These are phyloP conservation scores for Argya squamiceps DNA, from an alignment of 2,797 vertebrate species.

Conservation along the genomic window DNA sequence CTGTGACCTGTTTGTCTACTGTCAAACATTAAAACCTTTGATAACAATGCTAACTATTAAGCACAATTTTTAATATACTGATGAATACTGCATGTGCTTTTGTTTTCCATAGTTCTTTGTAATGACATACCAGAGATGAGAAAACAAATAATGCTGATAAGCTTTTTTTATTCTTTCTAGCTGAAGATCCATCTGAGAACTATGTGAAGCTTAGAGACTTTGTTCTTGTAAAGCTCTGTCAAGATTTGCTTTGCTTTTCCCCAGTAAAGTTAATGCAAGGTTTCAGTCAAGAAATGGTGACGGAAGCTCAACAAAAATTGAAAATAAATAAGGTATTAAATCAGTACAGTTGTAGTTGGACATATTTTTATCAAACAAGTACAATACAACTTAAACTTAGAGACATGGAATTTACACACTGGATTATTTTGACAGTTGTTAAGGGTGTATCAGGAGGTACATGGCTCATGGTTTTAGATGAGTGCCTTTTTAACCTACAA, in stretches of 20 bases:
- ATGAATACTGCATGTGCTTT: not conserved
- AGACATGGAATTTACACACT: not conserved
- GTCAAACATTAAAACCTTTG: not conserved
- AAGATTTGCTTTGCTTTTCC: slow-evolving; percentile 87
- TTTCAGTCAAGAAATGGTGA: slow-evolving; percentile 90
- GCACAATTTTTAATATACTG: not conserved
- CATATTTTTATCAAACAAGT: not conserved
- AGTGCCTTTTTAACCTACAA: not conserved
- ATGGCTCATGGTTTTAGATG: not conserved
- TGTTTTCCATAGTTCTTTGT: not conserved
- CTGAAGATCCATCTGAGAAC: slow-evolving; percentile 96
- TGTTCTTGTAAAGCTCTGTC: slow-evolving; percentile 92
- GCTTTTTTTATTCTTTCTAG: slow-evolving; percentile 67
- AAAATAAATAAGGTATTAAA: slow-evolving; percentile 97
- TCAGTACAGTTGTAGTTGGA: not conserved
- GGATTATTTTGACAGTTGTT: not conserved
- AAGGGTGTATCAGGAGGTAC: not conserved
- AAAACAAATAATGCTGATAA: not conserved
- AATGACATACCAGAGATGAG: not conserved
- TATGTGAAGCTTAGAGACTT: slow-evolving; percentile 96
- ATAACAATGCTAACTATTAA: not conserved
- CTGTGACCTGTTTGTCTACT: not conserved
- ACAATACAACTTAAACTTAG: not conserved
- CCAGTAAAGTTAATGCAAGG: slow-evolving; percentile 88
- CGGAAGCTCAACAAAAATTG: slow-evolving; percentile 89